Percentiles rank a stretch among this genome's conserved stretches.
phyloP scores from a whole-genome alignment of 2,797 vertebrate genomes.

The Tadarida brasiliensis region DNA sequence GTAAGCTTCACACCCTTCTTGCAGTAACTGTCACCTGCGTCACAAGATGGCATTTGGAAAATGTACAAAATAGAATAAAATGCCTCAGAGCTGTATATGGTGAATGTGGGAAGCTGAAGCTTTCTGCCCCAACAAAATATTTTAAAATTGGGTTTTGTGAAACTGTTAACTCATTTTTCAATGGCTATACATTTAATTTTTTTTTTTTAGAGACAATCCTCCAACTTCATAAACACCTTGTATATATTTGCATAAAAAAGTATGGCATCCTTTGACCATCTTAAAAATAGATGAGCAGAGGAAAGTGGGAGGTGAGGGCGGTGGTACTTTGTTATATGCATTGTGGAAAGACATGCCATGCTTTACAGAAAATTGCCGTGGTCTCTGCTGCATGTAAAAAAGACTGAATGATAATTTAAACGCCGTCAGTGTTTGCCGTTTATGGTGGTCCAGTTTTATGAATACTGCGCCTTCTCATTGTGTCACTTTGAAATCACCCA shows the following conservation, averaged over 20 bases:
- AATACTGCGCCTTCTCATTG: conserved; percentile 49
- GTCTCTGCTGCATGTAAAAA: conserved; percentile 80
- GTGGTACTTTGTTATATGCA: not conserved
- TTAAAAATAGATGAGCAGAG: not conserved
- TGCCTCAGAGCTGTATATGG: not conserved
- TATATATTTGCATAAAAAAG: conserved; percentile 71
- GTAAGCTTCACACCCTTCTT: not conserved
- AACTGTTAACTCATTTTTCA: not conserved
- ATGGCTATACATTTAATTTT: conserved; percentile 7
- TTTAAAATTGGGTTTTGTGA: conserved; percentile 38
- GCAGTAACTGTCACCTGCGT: not conserved
- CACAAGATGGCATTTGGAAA: not conserved
- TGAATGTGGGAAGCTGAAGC: not conserved
- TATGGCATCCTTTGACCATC: not conserved
- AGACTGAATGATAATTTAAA: conserved; percentile 42
- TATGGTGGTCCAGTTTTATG: not conserved
- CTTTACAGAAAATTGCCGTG: conserved; percentile 57
- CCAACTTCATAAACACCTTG: conserved; percentile 41
- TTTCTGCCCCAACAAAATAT: conserved; percentile 44
- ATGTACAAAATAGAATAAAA: not conserved
- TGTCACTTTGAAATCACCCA: conserved; percentile 73
- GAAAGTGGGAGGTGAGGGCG: not conserved
- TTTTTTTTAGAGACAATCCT: conserved; percentile 24
- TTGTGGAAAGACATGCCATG: conserved; percentile 33
- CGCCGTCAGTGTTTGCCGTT: conserved; percentile 61